Evolutionary conservation across 2,888 invertebrate genomes (phyloP).

Genomic region (Norana najaformis): DNA sequence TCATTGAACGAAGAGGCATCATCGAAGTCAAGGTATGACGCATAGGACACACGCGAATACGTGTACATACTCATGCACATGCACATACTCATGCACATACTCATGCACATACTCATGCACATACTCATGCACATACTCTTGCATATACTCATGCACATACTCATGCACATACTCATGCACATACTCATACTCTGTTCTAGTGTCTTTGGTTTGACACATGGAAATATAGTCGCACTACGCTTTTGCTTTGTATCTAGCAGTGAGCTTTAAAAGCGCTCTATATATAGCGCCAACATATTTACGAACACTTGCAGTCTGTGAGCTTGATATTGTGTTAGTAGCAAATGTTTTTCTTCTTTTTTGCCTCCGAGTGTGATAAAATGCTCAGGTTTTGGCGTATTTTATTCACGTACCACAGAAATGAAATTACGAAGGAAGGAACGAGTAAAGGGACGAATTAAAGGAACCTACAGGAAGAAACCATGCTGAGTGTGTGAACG

Average conservation of each 20-base stretch:
- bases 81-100: background rate
- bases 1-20: slow-evolving; percentile 40
- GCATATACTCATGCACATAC: background rate
- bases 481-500: background rate
- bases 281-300: too few relatives aligned
- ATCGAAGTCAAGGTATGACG: slow-evolving; percentile 39
- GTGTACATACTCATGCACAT: background rate
- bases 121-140: background rate
- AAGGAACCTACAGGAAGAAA: too few relatives aligned
- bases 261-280: too few relatives aligned
- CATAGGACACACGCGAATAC: background rate
- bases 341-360: too few relatives aligned
- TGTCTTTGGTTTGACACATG: background rate
- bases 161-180: background rate
- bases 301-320: too few relatives aligned
- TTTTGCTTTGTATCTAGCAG: too few relatives aligned
- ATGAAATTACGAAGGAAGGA: too few relatives aligned
- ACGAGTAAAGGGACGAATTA: too few relatives aligned
- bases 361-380: too few relatives aligned
- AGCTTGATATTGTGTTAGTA: too few relatives aligned
- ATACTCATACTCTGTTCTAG: background rate
- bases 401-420: too few relatives aligned
- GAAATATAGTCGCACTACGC: background rate
- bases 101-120: background rate
- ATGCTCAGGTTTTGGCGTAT: too few relatives aligned